Evolutionary conservation across 1,140 invertebrate species (phyloP).

Genomic region (Prorops nasuta): DNA sequence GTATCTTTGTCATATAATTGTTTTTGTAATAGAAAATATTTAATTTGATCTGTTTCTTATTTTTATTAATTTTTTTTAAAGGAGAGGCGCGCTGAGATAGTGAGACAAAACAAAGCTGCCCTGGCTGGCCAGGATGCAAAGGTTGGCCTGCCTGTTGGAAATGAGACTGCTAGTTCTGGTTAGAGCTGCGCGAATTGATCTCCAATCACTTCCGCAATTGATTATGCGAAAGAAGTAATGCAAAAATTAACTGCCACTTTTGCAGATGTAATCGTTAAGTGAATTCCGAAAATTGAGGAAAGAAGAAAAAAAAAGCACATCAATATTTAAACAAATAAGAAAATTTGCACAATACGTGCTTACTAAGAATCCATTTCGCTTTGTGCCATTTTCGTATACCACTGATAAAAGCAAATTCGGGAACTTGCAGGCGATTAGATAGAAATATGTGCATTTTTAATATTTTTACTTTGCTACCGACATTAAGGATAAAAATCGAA

Average conservation of each 20-base stretch:
- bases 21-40: no score
- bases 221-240: no score
- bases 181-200: slow-evolving; percentile 51
- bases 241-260: no score
- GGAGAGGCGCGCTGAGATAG: slow-evolving; percentile 81
- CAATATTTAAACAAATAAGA: no score
- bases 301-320: no score
- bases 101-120: slow-evolving; percentile 80
- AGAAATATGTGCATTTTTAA: slow-evolving; percentile 18
- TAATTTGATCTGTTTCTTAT: slow-evolving; percentile 1
- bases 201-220: no score
- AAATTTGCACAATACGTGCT: no score
- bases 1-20: slow-evolving; percentile 41
- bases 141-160: slow-evolving; percentile 33
- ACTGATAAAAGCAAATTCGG: slow-evolving; percentile 10
- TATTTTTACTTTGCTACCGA: slow-evolving; percentile 4
- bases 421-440: slow-evolving; percentile 13
- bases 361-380: slow-evolving; percentile 27
- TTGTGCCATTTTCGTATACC: slow-evolving; percentile 28
- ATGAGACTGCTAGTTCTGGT: slow-evolving; percentile 62
- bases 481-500: background rate
- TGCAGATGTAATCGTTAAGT: no score
- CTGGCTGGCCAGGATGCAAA: slow-evolving; percentile 47
- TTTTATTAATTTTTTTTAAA: slow-evolving; percentile 51
- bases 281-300: slow-evolving; percentile 18